Conservation (phyloP, 1,140 invertebrate genomes). For the Diprion similis region DNA sequence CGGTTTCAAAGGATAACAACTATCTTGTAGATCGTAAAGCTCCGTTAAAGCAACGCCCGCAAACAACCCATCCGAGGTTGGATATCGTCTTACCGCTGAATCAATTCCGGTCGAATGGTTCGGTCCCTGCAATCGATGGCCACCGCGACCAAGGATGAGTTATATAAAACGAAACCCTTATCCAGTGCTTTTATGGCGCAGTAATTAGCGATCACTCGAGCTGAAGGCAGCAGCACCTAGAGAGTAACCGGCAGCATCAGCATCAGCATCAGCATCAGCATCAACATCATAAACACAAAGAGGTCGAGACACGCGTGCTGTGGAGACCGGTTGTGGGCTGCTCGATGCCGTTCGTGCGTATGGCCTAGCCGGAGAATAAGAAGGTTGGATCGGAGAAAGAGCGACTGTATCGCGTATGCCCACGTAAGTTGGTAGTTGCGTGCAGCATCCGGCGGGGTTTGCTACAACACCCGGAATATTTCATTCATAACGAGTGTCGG, state of each 20-base stretch:
- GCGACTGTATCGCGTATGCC: not conserved
- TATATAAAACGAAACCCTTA: too few relatives aligned
- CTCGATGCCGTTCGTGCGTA: not conserved
- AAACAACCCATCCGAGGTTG: too few relatives aligned
- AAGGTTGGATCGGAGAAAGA: too few relatives aligned
- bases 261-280: too few relatives aligned
- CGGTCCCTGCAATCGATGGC: too few relatives aligned
- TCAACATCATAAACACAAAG: not conserved
- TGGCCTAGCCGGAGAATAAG: not conserved
- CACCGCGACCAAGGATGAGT: too few relatives aligned
- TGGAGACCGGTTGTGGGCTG: not conserved
- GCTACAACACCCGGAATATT: constrained; percentile 49
- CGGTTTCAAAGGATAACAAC: too few relatives aligned
- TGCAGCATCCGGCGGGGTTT: constrained; percentile 36
- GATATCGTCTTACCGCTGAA: too few relatives aligned
- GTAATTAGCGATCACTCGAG: constrained; percentile 5
- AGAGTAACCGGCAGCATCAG: too few relatives aligned
- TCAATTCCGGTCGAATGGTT: too few relatives aligned
- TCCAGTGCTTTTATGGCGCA: not conserved
- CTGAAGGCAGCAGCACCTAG: not conserved
- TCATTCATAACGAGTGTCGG: constrained; percentile 51
- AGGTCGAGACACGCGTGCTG: constrained; percentile 20
- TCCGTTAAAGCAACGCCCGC: too few relatives aligned
- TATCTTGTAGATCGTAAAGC: too few relatives aligned
- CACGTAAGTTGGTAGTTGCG: constrained; percentile 34